Percentiles rank a stretch among this genome's conserved stretches.
Conservation (phyloP, 2,797 vertebrate genomes). For the Sarcophilus harrisii region DNA sequence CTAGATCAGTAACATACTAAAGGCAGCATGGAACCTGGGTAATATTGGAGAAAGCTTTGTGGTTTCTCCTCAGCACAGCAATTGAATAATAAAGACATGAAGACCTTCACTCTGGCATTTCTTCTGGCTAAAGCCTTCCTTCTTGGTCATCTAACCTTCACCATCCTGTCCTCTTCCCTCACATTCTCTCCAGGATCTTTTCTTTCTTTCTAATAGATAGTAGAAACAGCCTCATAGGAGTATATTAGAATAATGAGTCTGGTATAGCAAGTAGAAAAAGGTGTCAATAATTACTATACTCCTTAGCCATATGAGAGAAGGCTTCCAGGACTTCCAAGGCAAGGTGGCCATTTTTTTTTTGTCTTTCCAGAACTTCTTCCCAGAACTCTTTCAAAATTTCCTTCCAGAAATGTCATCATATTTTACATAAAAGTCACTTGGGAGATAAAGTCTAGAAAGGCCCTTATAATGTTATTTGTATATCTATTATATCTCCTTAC, state of each 20-base stretch:
- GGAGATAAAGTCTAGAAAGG: neutral
- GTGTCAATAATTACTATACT: neutral
- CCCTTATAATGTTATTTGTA: neutral
- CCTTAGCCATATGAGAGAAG: neutral
- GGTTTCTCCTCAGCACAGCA: neutral
- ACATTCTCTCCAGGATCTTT: neutral
- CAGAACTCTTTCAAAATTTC: neutral
- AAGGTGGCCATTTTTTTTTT: neutral
- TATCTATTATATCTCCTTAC: neutral
- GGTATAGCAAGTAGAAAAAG: neutral
- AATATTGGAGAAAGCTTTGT: neutral
- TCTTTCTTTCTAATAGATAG: neutral
- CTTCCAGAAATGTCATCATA: neutral
- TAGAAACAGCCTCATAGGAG: neutral
- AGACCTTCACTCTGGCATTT: neutral
- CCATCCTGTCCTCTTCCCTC: neutral
- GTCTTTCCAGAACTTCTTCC: neutral
- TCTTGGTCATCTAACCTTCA: neutral
- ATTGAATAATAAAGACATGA: neutral
- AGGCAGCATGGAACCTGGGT: neutral
- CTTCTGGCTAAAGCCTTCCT: neutral
- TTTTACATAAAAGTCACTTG: neutral
- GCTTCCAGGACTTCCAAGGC: neutral
- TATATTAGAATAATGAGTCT: neutral
- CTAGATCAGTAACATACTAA: neutral